These are phyloP conservation scores for Dasysyrphus albostriatus DNA, from an alignment of 2,888 invertebrate species.

Conservation along the genomic window DNA sequence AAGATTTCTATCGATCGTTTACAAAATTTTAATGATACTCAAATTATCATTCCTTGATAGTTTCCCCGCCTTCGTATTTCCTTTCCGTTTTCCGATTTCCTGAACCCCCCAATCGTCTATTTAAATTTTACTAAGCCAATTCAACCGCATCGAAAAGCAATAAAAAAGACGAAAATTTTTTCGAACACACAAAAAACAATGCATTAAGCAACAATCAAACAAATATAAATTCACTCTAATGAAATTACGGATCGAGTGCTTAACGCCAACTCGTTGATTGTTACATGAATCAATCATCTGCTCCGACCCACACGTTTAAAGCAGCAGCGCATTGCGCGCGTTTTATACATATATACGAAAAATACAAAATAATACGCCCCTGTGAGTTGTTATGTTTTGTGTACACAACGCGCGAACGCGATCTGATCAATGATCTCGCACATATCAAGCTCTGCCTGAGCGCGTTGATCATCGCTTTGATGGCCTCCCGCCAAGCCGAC, in stretches of 20 bases:
- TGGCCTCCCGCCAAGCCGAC: slow-evolving; percentile 64
- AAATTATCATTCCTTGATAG: slow-evolving; percentile 58
- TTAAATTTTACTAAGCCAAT: slow-evolving; percentile 69
- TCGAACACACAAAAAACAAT: slow-evolving; percentile 48
- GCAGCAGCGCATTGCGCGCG: slow-evolving; percentile 31
- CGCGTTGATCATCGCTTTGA: slow-evolving; percentile 68
- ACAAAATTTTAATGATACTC: slow-evolving; percentile 66
- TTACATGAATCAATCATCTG: slow-evolving; percentile 76
- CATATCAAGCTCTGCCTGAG: slow-evolving; percentile 49
- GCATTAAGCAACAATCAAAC: slow-evolving; percentile 73
- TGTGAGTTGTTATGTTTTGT: slow-evolving; percentile 42
- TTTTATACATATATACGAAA: background rate
- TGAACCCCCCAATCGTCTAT: slow-evolving; percentile 40
- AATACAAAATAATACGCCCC: slow-evolving; percentile 63
- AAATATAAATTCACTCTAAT: slow-evolving; percentile 70
- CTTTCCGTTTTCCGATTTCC: slow-evolving; percentile 40
- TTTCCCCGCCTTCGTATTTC: slow-evolving; percentile 69
- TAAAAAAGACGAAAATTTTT: slow-evolving; percentile 23
- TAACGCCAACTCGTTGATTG: slow-evolving; percentile 74
- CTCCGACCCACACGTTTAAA: slow-evolving; percentile 64
- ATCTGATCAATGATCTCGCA: slow-evolving; percentile 73
- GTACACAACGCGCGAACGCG: slow-evolving; percentile 55
- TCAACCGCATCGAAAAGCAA: slow-evolving; percentile 67
- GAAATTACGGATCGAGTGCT: slow-evolving; percentile 73
- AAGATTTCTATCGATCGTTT: slow-evolving; percentile 58